Evolutionary conservation across 2,797 vertebrate species (phyloP), one percentile per base, ranked within the genome.

Genomic region (Pseudomugil gertrudae): DNA sequence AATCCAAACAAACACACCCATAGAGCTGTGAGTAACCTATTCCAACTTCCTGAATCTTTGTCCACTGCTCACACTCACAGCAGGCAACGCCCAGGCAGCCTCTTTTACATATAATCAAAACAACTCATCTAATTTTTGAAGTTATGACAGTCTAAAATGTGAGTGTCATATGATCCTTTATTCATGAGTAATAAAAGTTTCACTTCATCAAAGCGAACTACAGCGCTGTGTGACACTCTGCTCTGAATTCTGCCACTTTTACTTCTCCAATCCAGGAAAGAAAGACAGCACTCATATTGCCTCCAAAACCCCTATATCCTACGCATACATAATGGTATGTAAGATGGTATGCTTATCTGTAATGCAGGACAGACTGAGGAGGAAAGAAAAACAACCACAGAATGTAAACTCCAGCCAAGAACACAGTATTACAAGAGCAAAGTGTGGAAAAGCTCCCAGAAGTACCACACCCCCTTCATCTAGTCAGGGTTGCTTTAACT

Each of bases 1-100:
- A 74, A 87, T 74, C 72, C 56, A 90, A 90, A 90, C 57, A 89
- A 86, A 90, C 91, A 88, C 88, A 91, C 89, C 89, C 89, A 81
- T 54, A n/a, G 64, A 83, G 45, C 56, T 75, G 64, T 75, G 82
- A 91, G 81, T 74, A 71, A 87, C 55, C 59, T 73, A 43, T 83
- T 88, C 89, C 76, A 82, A 54, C 84, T 87, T 89, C 80, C 80
- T 82, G 76, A 84, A 74, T 84, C 71, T 86, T 67, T 89, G 74
- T 84, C 76, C 26, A 29, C 57, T 48, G 80, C 61, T 80, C 80
- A 89, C 85, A 83, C 86, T 78, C 88, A 84, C 73, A 60, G 47
- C 43, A 71, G 91, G 75, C 89, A 87, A 93, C 90, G 72, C 90
- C 92, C 83, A 73, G 81, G 77, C 76, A 71, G 33, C 63, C 48